phyloP scores from a whole-genome alignment of 2,797 vertebrate species.

The Esox masquinongy region DNA sequence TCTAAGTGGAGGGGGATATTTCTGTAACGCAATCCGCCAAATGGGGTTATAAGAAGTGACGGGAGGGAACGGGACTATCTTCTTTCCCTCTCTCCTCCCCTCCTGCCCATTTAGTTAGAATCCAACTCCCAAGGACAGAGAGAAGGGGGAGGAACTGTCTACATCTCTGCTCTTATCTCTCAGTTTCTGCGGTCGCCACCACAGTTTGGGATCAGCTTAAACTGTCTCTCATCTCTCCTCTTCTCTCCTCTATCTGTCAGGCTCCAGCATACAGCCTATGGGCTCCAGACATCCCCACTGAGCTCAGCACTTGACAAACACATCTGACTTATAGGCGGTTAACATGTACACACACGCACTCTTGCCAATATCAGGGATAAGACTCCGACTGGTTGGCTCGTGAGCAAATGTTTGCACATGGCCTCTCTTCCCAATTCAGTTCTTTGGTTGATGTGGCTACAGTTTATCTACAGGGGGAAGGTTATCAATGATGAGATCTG shows the following conservation, averaged over 20 bases:
- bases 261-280: too few relatives aligned
- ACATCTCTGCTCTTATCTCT: not conserved
- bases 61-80: constrained; percentile 17
- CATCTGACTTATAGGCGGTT: not conserved
- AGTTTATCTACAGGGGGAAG: not conserved
- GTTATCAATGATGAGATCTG: not conserved
- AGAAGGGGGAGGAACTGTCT: not conserved
- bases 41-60: not conserved
- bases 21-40: constrained; percentile 1
- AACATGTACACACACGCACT: not conserved
- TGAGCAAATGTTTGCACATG: not conserved
- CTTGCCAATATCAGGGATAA: not conserved
- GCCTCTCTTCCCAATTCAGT: not conserved
- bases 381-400: not conserved
- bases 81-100: not conserved
- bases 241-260: not conserved
- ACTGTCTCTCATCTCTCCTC: not conserved
- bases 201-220: constrained; percentile 4
- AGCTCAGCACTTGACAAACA: not conserved
- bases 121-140: not conserved
- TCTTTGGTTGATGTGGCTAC: not conserved
- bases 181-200: not conserved
- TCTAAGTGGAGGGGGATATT: constrained; percentile 8
- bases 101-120: not conserved
- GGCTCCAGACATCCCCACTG: not conserved